Base-by-base conservation (phyloP, 2,113 vertebrate genomes). In the Bucco capensis region DNA sequence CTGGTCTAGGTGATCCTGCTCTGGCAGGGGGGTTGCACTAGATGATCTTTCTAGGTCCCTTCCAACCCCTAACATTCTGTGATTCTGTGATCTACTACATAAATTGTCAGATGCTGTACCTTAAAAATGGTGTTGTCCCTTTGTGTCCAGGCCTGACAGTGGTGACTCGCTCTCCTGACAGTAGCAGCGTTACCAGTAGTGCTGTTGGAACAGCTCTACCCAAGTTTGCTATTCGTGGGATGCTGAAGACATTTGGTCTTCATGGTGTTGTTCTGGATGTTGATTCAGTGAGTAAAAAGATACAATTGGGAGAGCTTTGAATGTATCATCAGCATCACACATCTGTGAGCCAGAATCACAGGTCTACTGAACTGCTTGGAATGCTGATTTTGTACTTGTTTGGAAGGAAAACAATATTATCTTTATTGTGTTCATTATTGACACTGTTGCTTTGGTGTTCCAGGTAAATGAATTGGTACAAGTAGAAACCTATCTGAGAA, bases 191-290 rank as follows among this genome's bases (percentile, higher is more conserved):
- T 53, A 97, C 98, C 96, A 98, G 98, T 95, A 98, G 97, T 6
- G 97, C 98, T 3, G 98, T 99, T 2, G 98, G 98, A 77, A 99
- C 98, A 14, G 98, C 99, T 38, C 96, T 99, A 42, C 99, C 99
- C 2, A 99, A 99, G 90, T 99, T 99, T 93, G 99, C 99, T 24
- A 99, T 99, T 92, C 97, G 99, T 21, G 99, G 99, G 51, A 99
- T 99, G 99, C 94, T 99, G 89, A 99, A 99, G 94, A 99, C 99
- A 1, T 99, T 99, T 50, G 98, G 98, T 47, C 98, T 99, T 87
- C 98, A 99, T 27, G 99, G 99, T 6, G 98, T 99, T 3, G 99
- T 99, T 42, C 97, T 99, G 83, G 99, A 99, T 94, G 99, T 99
- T 6, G 99, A 99, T 87, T 98, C 98, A 37, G 99, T 99, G 96